A percentile compares a stretch with the other conserved stretches of the same genome.
These are phyloP conservation scores for Aricia agestis DNA, from an alignment of 1,140 invertebrate species.

Conservation along the genomic window DNA sequence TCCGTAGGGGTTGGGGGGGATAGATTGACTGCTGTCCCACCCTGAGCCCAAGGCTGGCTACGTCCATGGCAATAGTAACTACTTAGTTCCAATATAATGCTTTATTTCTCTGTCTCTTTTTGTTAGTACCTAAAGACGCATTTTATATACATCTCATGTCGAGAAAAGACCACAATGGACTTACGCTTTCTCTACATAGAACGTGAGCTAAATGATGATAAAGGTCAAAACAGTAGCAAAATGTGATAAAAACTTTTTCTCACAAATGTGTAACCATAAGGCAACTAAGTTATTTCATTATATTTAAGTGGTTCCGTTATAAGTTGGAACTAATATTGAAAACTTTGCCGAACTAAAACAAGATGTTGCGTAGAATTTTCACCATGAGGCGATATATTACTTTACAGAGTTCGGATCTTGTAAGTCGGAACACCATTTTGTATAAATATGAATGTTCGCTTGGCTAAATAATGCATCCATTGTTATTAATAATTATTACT, in stretches of 20 bases:
- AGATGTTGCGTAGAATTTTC: conserved; percentile 1
- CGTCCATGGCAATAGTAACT: too few species aligned
- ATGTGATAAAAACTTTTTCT: not conserved
- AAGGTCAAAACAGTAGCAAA: not conserved
- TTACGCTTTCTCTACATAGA: too few species aligned
- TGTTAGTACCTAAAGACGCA: too few species aligned
- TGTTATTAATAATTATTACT: too few species aligned
- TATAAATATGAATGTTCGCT: not conserved
- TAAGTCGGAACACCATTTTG: not conserved
- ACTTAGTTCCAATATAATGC: too few species aligned
- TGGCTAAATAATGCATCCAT: too few species aligned
- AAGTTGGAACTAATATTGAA: not conserved
- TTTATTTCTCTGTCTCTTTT: too few species aligned
- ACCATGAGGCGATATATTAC: not conserved
- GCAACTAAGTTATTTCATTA: conserved; percentile 22
- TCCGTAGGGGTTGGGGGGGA: too few species aligned
- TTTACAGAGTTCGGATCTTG: not conserved
- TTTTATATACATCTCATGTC: not conserved
- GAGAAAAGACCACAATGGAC: not conserved
- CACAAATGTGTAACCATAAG: conserved; percentile 11
- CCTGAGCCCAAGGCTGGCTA: too few species aligned
- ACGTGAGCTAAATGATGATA: not conserved
- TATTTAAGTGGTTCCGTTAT: conserved; percentile 5
- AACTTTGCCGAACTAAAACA: not conserved
- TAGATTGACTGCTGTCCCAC: too few species aligned